Evolutionary conservation across 2,113 vertebrate species (phyloP).

Genomic region (Psilopsiagon aurifrons): DNA sequence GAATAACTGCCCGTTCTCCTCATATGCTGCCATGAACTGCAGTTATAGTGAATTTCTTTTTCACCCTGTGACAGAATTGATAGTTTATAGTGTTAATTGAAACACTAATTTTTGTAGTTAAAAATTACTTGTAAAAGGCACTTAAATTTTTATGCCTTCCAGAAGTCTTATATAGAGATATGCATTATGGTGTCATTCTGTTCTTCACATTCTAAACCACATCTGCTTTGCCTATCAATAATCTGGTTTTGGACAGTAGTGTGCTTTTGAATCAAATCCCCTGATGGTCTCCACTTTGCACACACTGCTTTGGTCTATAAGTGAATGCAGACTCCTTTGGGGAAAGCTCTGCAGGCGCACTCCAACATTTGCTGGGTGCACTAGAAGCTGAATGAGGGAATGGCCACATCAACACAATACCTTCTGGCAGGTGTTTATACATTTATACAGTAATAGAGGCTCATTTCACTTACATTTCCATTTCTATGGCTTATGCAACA

Average conservation of each 20-base stretch:
- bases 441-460: no score
- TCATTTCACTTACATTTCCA: background rate
- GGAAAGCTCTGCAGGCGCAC: background rate
- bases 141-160: background rate
- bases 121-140: background rate
- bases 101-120: background rate
- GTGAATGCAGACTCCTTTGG: background rate
- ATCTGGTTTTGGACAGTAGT: background rate
- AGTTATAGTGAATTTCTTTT: background rate
- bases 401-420: background rate
- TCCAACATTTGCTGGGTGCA: rapidly evolving
- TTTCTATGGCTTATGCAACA: background rate
- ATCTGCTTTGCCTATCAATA: background rate
- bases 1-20: background rate
- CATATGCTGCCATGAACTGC: background rate
- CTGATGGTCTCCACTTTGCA: background rate
- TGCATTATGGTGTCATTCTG: background rate
- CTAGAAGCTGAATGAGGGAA: background rate
- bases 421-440: background rate
- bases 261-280: background rate
- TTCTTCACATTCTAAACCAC: background rate
- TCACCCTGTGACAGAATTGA: background rate
- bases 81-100: background rate
- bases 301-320: background rate
- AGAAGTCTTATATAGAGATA: background rate